Base-by-base conservation (phyloP, 2,888 invertebrate species). In the Agrochola circellaris region DNA sequence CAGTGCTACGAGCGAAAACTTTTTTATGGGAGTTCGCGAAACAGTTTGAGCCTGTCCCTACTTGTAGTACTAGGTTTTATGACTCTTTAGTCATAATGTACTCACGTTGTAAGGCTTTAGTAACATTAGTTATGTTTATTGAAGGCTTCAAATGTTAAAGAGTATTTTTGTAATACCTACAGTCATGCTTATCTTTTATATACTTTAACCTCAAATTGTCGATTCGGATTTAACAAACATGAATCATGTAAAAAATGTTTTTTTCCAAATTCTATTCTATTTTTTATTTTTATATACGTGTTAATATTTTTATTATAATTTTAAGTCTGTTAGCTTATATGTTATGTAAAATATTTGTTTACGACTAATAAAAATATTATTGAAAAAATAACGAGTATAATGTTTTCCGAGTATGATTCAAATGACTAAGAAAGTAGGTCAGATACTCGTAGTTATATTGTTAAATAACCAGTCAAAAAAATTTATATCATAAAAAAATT, bases 1-100 rank as follows among this genome's bases (percentile, higher is more conserved):
- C 73, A 71, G 70, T 61, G 76, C 79, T 77, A 82, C 76, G 73
- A 77, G 70, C 38, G 56, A 17, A 42, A 86, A 75, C 56, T 84
- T 75, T 79, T 75, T 68, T 81, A 77, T 75, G 82, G 61, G 42
- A 58, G 65, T 73, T 54, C 60, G 23, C 20, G 66, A 77, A 71
- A 60, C 65, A 30, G 70, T 65, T 79, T 60, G 30, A 73, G 73
- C 72, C 66, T 83, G 62, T 79, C 69, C n/a, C 15, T 62, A 58
- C 23, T 67, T 62, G 58, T 58, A 20, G 26, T 67, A 30, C 58
- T 62, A 38, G n/a, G 15, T 78, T 60, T 64, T 71, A 64, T 64
- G 54, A 1, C 34, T 30, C 9, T 56, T 67, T 64, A 74, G 34
- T 42, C 26, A 42, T 54, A 66, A 64, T 54, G 8, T 58, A 58